Base-by-base conservation (phyloP, 2,888 invertebrate genomes). In the Harpalus rubripes region DNA sequence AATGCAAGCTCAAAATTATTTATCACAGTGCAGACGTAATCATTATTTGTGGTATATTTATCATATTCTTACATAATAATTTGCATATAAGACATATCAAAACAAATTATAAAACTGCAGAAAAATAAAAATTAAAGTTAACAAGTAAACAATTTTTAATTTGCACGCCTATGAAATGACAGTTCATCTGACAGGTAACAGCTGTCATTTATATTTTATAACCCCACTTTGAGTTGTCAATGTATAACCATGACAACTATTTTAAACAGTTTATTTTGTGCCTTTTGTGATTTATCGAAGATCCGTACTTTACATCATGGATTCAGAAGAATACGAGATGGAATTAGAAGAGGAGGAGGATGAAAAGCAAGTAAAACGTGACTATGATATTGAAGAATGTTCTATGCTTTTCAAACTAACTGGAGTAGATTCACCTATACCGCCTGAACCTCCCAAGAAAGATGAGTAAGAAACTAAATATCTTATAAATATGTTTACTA, bases 131-230 rank as follows among this genome's bases (percentile, higher is more conserved):
- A 63, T 63, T 16, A 8, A 16, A 32, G 3, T 32, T 32, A 32
- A 22, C 22, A 22, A 32, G 32, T 32, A 32, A 32, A 32, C 32
- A 32, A 58, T 56, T 39, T 32, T 22, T 8, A 16, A 58, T 22
- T 15, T 63, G 72, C 22, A 72, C 68, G 56, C 81, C 81, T 65
- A 81, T 81, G 81, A 63, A 65, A 65, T 81, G 81, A 52, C 81
- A 81, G 44, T 44, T 81, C 61, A 39, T 68, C 39, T 68, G 68
- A 16, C 44, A n/a, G n/a, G n/a, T n/a, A n/a, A n/a, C n/a, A 74
- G 41, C 72, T 74, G 72, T 74, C 72, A 74, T 16, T 68, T 15
- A 58, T 1, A 58, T 4, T n/a, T 72, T 72, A 18, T 74, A 74
- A 52, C 72, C 72, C 12, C 15, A 52, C 44, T 44, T 74, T 44